Evolutionary conservation across 2,888 invertebrate species (phyloP).

Genomic region (Hartigia nigra): DNA sequence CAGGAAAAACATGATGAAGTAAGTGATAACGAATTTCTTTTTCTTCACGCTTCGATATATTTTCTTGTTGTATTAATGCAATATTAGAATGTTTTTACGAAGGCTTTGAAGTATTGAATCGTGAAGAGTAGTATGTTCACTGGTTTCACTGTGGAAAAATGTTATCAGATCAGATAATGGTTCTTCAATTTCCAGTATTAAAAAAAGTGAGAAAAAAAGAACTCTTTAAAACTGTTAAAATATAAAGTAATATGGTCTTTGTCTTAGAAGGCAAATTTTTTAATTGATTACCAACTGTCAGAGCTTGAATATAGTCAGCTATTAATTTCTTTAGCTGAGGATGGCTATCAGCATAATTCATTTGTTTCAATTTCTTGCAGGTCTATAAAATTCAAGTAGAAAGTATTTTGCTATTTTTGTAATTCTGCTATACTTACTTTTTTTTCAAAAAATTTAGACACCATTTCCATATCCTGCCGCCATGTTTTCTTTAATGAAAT

Average conservation of each 20-base stretch:
- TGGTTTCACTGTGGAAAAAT: slow-evolving; percentile 46
- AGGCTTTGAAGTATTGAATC: slow-evolving; percentile 52
- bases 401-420: slow-evolving; percentile 5
- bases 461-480: slow-evolving; percentile 72
- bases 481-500: slow-evolving; percentile 68
- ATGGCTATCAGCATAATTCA: slow-evolving; percentile 71
- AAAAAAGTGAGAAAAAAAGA: no score
- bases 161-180: neutral
- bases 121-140: slow-evolving; percentile 50
- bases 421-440: slow-evolving; percentile 66
- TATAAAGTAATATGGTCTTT: neutral
- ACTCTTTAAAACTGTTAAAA: no score
- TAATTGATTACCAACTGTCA: slow-evolving; percentile 70
- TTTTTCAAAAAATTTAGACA: slow-evolving; percentile 73
- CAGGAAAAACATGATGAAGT: slow-evolving; percentile 46
- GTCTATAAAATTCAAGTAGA: slow-evolving; percentile 31
- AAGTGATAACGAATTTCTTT: slow-evolving; percentile 23
- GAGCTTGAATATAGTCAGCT: slow-evolving; percentile 72
- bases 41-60: neutral
- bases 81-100: slow-evolving; percentile 22
- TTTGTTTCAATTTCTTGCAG: slow-evolving; percentile 31
- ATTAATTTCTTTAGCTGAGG: slow-evolving; percentile 70
- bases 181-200: neutral
- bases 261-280: neutral
- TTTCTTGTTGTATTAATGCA: neutral